phyloP scores from a whole-genome alignment of 2,113 vertebrate species.

The Ptilorrhoa leucosticta region DNA sequence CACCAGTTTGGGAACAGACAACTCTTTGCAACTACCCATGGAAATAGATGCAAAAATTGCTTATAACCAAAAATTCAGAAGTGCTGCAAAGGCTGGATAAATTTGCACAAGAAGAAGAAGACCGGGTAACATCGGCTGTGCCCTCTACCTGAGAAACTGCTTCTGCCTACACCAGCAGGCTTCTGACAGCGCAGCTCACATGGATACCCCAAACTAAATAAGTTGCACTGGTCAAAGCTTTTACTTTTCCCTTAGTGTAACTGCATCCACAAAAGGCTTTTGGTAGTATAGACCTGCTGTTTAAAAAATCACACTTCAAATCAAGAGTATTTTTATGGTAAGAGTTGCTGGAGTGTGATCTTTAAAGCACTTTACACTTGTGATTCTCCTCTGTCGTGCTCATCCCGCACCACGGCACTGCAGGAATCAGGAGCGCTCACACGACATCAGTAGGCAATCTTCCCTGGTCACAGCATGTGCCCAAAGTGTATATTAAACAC shows the following conservation, averaged over 20 bases:
- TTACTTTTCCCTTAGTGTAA: background rate
- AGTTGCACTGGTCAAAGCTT: background rate
- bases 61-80: background rate
- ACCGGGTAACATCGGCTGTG: background rate
- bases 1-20: background rate
- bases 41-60: background rate
- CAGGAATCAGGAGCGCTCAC: slow-evolving; percentile 23
- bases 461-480: slow-evolving; percentile 18
- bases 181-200: background rate
- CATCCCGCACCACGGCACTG: background rate
- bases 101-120: background rate
- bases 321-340: slow-evolving; percentile 47
- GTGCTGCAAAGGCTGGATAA: background rate
- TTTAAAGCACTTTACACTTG: slow-evolving; percentile 62
- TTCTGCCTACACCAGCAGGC: background rate
- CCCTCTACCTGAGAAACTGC: background rate
- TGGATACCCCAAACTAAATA: background rate
- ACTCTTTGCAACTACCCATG: background rate
- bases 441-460: slow-evolving; percentile 37
- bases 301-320: slow-evolving; percentile 39
- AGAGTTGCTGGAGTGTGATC: slow-evolving; percentile 50
- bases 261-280: background rate
- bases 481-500: slow-evolving; percentile 32
- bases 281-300: background rate
- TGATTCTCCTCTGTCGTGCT: slow-evolving; percentile 44